These are phyloP conservation scores for Mormyrus lacerda DNA, from an alignment of 2,113 vertebrate genomes.

Conservation along the genomic window DNA sequence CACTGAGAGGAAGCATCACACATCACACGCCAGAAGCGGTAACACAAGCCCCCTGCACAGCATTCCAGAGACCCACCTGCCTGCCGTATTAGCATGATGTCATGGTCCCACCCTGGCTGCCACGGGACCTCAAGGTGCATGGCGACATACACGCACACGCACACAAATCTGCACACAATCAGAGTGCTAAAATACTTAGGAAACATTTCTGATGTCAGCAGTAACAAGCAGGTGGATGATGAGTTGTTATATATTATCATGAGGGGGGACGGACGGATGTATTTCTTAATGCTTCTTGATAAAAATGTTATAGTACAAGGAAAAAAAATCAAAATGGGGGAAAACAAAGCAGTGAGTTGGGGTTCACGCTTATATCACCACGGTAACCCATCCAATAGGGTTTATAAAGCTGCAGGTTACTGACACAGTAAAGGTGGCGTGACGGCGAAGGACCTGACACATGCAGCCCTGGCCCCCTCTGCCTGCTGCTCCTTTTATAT, in stretches of 20 bases:
- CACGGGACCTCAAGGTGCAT: not conserved
- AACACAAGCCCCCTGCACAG: constrained; percentile 45
- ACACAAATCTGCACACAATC: not conserved
- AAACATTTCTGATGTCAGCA: not conserved
- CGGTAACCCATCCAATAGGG: not conserved
- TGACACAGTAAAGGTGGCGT: not conserved
- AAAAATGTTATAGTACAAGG: not conserved
- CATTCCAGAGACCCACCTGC: constrained; percentile 41
- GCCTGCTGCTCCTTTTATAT: not conserved
- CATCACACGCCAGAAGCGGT: constrained; percentile 55
- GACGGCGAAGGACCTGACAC: not conserved
- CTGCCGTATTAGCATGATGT: not conserved
- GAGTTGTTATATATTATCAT: not conserved
- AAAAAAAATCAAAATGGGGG: not conserved
- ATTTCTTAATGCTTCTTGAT: not conserved
- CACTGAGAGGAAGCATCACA: constrained; percentile 65
- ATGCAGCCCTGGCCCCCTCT: accelerated
- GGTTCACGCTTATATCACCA: not conserved
- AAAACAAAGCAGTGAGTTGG: not conserved
- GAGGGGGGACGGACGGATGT: not conserved
- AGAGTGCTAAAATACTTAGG: not conserved
- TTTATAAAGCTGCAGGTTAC: not conserved
- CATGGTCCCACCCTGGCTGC: not conserved
- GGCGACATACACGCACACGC: not conserved
- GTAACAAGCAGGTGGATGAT: not conserved